A percentile compares a stretch with the other conserved stretches of the same genome.
Conservation (phyloP, 2,113 vertebrate species). For the Chionis minor region DNA sequence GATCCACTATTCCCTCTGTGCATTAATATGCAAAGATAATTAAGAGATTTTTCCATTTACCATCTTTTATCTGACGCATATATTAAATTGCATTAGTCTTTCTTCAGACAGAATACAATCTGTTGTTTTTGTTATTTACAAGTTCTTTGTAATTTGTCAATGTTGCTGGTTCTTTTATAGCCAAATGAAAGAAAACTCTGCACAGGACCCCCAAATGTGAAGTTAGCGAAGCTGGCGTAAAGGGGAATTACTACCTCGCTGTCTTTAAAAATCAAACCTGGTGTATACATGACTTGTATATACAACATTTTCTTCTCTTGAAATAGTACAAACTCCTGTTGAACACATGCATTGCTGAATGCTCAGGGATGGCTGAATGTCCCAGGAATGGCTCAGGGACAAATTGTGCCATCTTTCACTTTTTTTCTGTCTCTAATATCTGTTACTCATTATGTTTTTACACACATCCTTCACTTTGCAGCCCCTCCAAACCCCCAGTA, state of each 20-base stretch:
- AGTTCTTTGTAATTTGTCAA: background rate
- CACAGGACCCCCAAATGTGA: background rate
- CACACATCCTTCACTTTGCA: background rate
- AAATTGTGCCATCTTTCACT: background rate
- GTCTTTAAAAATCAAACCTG: constrained; percentile 2
- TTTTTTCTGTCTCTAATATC: background rate
- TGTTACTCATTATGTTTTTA: background rate
- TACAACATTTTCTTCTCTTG: background rate
- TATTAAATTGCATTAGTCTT: constrained; percentile 18
- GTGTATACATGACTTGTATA: background rate
- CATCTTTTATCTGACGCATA: background rate
- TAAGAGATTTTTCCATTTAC: constrained; percentile 3
- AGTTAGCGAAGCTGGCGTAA: background rate
- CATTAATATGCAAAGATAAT: background rate
- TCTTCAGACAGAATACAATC: background rate
- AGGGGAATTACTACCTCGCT: background rate
- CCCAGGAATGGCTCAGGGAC: background rate
- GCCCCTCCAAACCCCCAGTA: background rate
- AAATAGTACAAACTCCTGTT: background rate
- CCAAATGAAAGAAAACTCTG: background rate
- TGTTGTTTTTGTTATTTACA: background rate
- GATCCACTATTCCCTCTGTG: background rate
- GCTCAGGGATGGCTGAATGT: no score
- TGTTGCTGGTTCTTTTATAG: background rate
- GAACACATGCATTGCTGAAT: background rate